These are phyloP conservation scores for Dicycla oo DNA, from an alignment of 2,888 invertebrate species.

Conservation along the genomic window DNA sequence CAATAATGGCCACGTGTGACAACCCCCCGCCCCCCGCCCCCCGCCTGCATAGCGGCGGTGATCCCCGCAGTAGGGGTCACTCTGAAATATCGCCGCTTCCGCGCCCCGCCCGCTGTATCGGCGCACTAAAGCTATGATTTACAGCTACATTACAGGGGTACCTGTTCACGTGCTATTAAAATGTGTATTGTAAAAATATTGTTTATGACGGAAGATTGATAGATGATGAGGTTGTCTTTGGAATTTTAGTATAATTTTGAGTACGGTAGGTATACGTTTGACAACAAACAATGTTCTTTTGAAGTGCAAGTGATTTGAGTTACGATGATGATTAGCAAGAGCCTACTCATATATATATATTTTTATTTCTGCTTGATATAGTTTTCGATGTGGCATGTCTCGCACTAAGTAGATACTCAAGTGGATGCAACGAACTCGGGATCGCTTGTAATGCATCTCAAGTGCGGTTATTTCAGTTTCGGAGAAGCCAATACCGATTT, in stretches of 20 bases:
- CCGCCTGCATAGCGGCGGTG: slow-evolving; percentile 37
- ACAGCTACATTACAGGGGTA: slow-evolving; percentile 50
- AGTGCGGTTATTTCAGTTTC: slow-evolving; percentile 63
- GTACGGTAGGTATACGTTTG: no score
- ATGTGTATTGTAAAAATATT: slow-evolving; percentile 37
- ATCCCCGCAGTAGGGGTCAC: slow-evolving; percentile 54
- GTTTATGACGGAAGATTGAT: slow-evolving; percentile 18
- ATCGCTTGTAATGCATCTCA: slow-evolving; percentile 61
- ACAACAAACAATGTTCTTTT: no score
- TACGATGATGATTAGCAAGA: no score
- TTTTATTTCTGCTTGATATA: no score
- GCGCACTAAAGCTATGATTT: slow-evolving; percentile 61
- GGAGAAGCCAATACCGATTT: slow-evolving; percentile 46
- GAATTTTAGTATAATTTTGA: no score
- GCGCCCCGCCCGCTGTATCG: slow-evolving; percentile 59
- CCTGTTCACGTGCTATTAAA: slow-evolving; percentile 56
- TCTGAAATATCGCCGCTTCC: slow-evolving; percentile 59
- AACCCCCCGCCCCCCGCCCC: slow-evolving; percentile 30
- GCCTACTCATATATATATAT: no score
- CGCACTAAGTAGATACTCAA: slow-evolving; percentile 45
- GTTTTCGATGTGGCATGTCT: no score
- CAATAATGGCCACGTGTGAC: slow-evolving; percentile 28
- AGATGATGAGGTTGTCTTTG: no score
- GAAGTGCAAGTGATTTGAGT: no score
- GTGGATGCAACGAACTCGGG: slow-evolving; percentile 65